Base-by-base conservation (phyloP, 2,888 invertebrate species). In the Tetanocera ferruginea region DNA sequence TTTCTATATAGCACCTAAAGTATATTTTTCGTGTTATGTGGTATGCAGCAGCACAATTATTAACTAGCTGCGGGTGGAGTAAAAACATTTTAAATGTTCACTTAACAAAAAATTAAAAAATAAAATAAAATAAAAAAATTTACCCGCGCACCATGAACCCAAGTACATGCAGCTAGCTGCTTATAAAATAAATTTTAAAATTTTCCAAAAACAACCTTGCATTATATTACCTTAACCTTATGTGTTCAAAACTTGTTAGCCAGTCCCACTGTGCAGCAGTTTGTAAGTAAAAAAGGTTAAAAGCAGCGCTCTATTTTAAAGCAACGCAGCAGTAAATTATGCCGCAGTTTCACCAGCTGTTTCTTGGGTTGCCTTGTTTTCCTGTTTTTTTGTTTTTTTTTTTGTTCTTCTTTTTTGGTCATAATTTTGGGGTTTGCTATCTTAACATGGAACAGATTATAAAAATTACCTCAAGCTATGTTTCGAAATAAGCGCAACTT, bases 351-450 rank as follows among this genome's bases (percentile, higher is more conserved):
- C 28, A 25, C 28, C 60, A 25, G 60, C 60, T 60, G 60, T n/a
- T 34, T 19, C 64, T 3, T 9, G 11, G 28, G 3, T 5, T 17
- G n/a, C 71, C 19, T 57, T 31, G 37, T 37, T 37, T 64, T 70
- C 37, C 57, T 70, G n/a, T 14, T 25, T 51, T 62, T 66, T 60
- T 67, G 60, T 55, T 57, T 73, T 25, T 49, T 11, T 19, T 1
- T 9, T 19, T 55, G 1, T 19, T 23, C 3, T 3, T 34, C 43
- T 49, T 14, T 43, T 43, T 11, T 4, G 11, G 14, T 2, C 43
- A 43, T 23, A 60, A 23, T 67, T 67, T 37, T 37, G 67, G 34
- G 66, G 67, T 37, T 31, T 31, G 67, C 14, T 37, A 23, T 67
- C 43, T 43, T 9, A 23, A 67, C 23, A 67, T 37, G 43, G 11